Conservation (phyloP, 2,113 vertebrate species). For the Caretta caretta region DNA sequence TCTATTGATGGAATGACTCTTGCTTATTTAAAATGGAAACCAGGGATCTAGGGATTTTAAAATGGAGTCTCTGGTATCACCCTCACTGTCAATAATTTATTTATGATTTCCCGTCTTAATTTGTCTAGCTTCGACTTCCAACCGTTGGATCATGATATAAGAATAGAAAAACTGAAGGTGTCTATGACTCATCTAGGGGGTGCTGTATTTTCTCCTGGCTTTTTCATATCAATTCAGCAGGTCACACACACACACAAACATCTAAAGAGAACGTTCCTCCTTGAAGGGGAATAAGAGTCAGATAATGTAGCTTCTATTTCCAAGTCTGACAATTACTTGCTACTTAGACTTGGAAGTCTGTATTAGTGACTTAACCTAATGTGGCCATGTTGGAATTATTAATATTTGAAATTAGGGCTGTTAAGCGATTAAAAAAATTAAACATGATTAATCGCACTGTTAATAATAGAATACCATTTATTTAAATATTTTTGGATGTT, state of each 20-base stretch:
- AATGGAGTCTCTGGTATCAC: too few relatives aligned
- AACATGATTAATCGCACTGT: too few relatives aligned
- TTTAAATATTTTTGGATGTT: too few relatives aligned
- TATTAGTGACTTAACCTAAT: background rate
- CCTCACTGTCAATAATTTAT: too few relatives aligned
- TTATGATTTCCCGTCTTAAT: background rate
- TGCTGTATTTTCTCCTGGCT: background rate
- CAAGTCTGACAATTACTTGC: background rate
- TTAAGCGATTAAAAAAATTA: too few relatives aligned
- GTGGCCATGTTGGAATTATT: background rate
- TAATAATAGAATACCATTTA: too few relatives aligned
- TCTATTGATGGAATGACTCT: too few relatives aligned
- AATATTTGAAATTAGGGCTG: background rate
- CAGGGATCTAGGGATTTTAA: too few relatives aligned
- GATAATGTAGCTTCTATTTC: background rate
- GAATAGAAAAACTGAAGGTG: background rate
- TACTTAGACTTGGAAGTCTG: background rate
- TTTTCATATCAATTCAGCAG: background rate
- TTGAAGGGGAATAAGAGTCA: background rate
- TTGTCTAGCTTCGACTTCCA: background rate
- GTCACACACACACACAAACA: background rate
- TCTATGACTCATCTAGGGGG: background rate
- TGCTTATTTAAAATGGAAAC: too few relatives aligned
- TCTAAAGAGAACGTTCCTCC: background rate
- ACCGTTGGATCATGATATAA: background rate